Evolutionary conservation across 2,113 vertebrate genomes (phyloP).

Genomic region (Sminthopsis crassicaudata): DNA sequence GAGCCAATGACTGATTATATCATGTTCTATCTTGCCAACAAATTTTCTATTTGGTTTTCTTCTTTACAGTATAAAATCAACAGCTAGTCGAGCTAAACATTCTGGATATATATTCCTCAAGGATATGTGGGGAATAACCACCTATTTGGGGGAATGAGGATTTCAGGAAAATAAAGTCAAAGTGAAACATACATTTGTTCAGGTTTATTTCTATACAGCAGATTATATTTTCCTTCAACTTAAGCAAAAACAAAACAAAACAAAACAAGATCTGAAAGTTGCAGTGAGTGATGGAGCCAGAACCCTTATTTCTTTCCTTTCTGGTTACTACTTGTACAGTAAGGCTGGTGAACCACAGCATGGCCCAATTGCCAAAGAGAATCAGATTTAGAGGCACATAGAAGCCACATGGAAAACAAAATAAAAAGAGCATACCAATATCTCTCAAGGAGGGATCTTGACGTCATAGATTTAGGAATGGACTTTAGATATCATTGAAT

Average conservation of each 20-base stretch:
- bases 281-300: background rate
- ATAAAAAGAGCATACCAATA: background rate
- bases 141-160: background rate
- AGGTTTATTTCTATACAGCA: background rate
- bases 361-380: background rate
- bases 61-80: conserved; percentile 63
- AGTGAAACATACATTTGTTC: background rate
- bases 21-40: background rate
- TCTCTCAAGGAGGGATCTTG: background rate
- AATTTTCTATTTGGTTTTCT: conserved; percentile 59
- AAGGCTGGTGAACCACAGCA: background rate
- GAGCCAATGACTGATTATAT: background rate
- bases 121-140: background rate
- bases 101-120: conserved; percentile 33
- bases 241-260: background rate
- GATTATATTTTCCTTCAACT: background rate
- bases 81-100: conserved; percentile 51
- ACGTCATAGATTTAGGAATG: background rate
- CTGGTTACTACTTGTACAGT: background rate
- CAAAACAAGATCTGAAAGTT: background rate
- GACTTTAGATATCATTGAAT: background rate
- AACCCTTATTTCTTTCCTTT: background rate
- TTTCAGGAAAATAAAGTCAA: background rate
- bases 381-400: background rate
- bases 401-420: background rate